These are phyloP conservation scores for Petrocephalus zakoni DNA, from an alignment of 2,113 vertebrate species.

Conservation along the genomic window DNA sequence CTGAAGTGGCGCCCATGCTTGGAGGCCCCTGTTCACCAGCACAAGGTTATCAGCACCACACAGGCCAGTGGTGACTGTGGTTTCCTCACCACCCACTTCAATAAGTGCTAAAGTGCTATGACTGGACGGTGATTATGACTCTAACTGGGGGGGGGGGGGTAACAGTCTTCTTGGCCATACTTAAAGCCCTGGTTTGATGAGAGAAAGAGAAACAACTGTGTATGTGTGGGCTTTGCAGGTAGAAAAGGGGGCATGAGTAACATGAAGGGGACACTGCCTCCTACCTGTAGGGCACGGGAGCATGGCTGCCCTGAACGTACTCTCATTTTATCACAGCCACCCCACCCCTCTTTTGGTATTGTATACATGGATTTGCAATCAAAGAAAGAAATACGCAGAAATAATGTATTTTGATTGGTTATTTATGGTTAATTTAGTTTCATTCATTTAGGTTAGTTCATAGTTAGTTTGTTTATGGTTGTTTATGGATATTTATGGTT, in stretches of 20 bases:
- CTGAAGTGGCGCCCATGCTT: not conserved
- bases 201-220: not conserved
- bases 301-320: not conserved
- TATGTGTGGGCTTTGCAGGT: not conserved
- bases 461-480: too few relatives aligned
- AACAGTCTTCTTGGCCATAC: not conserved
- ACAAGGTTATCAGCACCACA: not conserved
- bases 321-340: not conserved
- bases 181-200: not conserved
- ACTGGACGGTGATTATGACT: not conserved
- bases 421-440: too few relatives aligned
- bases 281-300: not conserved
- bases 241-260: not conserved
- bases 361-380: too few relatives aligned
- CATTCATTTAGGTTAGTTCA: too few relatives aligned
- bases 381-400: too few relatives aligned
- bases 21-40: not conserved
- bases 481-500: too few relatives aligned
- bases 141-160: not conserved
- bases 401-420: too few relatives aligned
- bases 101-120: not conserved
- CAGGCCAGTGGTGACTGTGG: not conserved
- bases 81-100: not conserved
- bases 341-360: not conserved
- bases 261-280: not conserved